Base-by-base conservation (phyloP, 2,113 vertebrate genomes). In the Podiceps cristatus region DNA sequence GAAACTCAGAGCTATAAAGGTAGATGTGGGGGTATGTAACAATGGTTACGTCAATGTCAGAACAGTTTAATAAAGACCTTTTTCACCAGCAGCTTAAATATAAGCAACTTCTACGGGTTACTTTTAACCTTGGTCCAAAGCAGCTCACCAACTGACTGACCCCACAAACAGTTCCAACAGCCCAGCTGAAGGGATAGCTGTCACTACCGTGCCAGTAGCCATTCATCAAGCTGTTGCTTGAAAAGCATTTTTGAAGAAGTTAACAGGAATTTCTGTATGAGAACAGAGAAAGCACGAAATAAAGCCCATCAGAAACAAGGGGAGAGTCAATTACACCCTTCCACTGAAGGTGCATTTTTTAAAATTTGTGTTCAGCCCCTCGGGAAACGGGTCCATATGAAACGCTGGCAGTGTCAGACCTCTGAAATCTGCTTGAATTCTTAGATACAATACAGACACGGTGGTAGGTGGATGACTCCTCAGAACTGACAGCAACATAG, bases 11-110 rank as follows among this genome's bases (percentile, higher is more conserved):
- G 49, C 44, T 87, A 24, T 56, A 44, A 85, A 95, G 87, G 92
- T 78, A 82, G 45, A 85, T 20, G 27, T n/a, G 7, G 5, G 16
- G 45, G 35, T 78, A 82, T 85, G 66, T 79, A 92, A 82, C 58
- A 91, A 79, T 53, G 27, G 85, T 86, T 87, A 95, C 0, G 13
- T 89, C 90, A 78, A 37, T 47, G 77, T 93, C 90, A 88, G 53
- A 90, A 78, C 35, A 82, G 92, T 91, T 91, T 90, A 85, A 82
- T 75, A 95, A 95, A 91, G 69, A 87, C 50, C 35, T 76, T 85
- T 91, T 82, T 56, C 69, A 82, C n/a, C 33, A 93, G 53, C 69
- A 90, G 62, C 9, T 4, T 18, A 74, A 85, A 35, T 47, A 50
- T 74, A 94, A 94, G 83, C 79, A 89, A 85, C 49, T 85, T 91